phyloP scores from a whole-genome alignment of 1,140 invertebrate species.

The Lepidurus arcticus region DNA sequence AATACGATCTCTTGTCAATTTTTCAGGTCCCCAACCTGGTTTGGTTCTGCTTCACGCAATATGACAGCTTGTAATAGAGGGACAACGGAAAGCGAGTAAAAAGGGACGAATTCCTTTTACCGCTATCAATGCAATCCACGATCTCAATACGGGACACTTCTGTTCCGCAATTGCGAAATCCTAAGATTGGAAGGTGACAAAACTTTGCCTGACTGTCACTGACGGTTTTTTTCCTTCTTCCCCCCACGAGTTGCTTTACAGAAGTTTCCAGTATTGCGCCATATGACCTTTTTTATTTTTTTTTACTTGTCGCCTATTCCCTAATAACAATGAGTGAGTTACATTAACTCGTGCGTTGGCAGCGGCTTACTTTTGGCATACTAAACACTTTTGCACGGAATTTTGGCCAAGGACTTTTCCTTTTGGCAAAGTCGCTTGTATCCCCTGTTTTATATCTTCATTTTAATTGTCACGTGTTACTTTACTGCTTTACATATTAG shows the following conservation, averaged over 20 bases:
- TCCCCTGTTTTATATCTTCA: background rate
- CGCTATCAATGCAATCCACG: background rate
- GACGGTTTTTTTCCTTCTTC: background rate
- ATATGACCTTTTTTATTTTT: background rate
- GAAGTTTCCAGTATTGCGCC: background rate
- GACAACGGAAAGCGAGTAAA: background rate
- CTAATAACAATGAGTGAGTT: background rate
- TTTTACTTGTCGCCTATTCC: background rate
- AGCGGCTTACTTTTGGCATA: background rate
- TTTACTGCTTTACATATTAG: too few species aligned
- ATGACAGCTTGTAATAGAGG: slow-evolving; percentile 1
- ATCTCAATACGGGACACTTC: background rate
- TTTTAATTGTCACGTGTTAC: background rate
- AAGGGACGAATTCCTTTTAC: background rate
- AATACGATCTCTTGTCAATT: background rate
- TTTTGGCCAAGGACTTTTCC: slow-evolving; percentile 20
- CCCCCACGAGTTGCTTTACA: background rate
- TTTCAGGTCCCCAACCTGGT: background rate
- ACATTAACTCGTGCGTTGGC: background rate
- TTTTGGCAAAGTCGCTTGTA: background rate
- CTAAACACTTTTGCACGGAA: slow-evolving; percentile 1
- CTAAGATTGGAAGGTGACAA: background rate
- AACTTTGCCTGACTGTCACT: background rate
- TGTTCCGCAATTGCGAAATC: background rate
- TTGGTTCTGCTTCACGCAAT: slow-evolving; percentile 18